These are phyloP conservation scores for Apodemia hepburni DNA, from an alignment of 2,888 invertebrate genomes.

Conservation along the genomic window DNA sequence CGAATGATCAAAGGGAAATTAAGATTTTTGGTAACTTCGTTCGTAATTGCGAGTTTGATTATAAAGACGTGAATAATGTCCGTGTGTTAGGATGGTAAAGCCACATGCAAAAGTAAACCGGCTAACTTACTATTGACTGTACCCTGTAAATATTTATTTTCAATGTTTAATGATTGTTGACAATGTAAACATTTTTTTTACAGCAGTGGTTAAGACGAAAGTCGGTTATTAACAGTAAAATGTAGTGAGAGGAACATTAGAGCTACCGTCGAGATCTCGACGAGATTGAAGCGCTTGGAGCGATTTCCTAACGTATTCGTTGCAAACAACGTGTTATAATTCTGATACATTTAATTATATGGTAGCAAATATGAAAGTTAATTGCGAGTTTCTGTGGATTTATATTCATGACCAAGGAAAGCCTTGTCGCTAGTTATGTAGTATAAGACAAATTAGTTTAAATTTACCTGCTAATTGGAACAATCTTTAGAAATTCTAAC, in stretches of 20 bases:
- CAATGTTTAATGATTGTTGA: no score
- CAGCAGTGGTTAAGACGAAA: conserved; percentile 35
- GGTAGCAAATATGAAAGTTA: conserved; percentile 24
- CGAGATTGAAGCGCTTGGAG: conserved; percentile 27
- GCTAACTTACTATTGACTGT: no score
- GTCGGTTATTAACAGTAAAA: conserved; percentile 41
- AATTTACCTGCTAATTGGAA: not conserved
- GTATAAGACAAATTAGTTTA: conserved; percentile 1
- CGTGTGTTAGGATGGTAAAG: no score
- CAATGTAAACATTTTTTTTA: conserved; percentile 13
- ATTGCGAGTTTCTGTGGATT: conserved; percentile 18
- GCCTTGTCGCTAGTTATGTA: conserved; percentile 7
- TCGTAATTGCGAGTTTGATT: no score
- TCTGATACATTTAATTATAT: conserved; percentile 25
- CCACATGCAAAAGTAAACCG: no score
- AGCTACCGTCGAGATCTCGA: conserved; percentile 26
- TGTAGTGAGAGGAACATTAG: conserved; percentile 33
- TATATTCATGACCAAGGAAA: conserved; percentile 19
- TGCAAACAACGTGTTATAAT: conserved; percentile 22
- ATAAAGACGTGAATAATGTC: no score
- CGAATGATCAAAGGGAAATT: no score
- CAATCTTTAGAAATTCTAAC: not conserved
- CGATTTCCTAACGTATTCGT: conserved; percentile 22
- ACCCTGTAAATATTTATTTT: no score
- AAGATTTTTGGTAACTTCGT: no score